These are phyloP conservation scores for Calvadosia cruxmelitensis DNA, from an alignment of 30 jellyfish, hydroid and myxozoan genomes.

Conservation along the genomic window DNA sequence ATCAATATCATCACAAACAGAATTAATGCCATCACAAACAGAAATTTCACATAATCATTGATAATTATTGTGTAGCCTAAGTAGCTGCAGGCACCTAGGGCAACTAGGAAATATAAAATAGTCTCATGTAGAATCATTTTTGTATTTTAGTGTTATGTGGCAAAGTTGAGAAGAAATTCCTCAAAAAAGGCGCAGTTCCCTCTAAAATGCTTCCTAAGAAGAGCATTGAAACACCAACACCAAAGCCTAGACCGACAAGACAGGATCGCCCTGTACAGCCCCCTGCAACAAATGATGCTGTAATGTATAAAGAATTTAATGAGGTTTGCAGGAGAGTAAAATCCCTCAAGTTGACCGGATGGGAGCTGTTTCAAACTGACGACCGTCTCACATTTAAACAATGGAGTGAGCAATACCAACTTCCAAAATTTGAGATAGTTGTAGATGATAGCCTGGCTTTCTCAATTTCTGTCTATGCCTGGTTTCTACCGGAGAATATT, in stretches of 20 bases:
- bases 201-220: conserved; percentile 5
- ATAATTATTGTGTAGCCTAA: no score
- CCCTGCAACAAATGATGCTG: background rate
- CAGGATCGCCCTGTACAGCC: background rate
- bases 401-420: conserved; percentile 2
- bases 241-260: conserved; percentile 20
- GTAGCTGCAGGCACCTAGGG: no score
- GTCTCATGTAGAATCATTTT: no score
- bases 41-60: no score
- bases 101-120: no score
- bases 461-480: background rate
- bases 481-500: conserved; percentile 4
- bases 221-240: conserved; percentile 14
- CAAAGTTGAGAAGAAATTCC: conserved; percentile 1
- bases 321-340: conserved; percentile 9
- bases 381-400: background rate
- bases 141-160: conserved; percentile 9
- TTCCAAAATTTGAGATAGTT: conserved; percentile 9
- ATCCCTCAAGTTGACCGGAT: conserved; percentile 5
- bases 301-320: background rate
- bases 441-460: conserved; percentile 20
- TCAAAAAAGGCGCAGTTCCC: conserved; percentile 30
- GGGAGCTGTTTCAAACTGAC: conserved; percentile 4
- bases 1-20: no score
- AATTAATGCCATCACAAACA: no score